Percentiles rank a stretch among this genome's conserved stretches.
Conservation (phyloP, 2,797 vertebrate genomes). For the Halcyon chelicuti region DNA sequence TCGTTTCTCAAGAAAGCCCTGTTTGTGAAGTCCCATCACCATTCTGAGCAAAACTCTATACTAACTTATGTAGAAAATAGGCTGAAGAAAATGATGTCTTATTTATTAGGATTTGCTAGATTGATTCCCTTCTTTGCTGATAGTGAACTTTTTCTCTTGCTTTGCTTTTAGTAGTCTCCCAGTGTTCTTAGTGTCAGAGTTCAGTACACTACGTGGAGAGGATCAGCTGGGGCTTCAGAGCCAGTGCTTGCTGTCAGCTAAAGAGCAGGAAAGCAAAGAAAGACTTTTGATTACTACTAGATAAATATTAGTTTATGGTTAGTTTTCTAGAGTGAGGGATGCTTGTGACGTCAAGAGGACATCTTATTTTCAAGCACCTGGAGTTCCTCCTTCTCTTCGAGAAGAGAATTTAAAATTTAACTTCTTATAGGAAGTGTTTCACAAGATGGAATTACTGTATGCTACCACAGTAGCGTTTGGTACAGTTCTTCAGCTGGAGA, state of each 20-base stretch:
- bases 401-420: background rate
- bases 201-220: accelerated
- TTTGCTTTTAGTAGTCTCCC: background rate
- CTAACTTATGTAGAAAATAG: background rate
- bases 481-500: background rate
- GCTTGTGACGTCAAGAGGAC: background rate
- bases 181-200: background rate
- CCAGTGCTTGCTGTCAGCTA: accelerated
- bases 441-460: background rate
- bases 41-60: background rate
- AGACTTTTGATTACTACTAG: background rate
- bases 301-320: background rate
- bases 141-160: background rate
- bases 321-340: background rate
- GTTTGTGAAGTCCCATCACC: background rate
- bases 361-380: background rate
- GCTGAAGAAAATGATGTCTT: background rate
- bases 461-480: background rate
- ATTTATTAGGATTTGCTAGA: background rate
- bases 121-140: background rate
- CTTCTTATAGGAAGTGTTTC: background rate
- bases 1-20: background rate
- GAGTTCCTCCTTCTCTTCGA: background rate
- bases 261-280: background rate
- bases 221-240: background rate